phyloP scores from a whole-genome alignment of 2,113 vertebrate genomes.

The Meriones unguiculatus region DNA sequence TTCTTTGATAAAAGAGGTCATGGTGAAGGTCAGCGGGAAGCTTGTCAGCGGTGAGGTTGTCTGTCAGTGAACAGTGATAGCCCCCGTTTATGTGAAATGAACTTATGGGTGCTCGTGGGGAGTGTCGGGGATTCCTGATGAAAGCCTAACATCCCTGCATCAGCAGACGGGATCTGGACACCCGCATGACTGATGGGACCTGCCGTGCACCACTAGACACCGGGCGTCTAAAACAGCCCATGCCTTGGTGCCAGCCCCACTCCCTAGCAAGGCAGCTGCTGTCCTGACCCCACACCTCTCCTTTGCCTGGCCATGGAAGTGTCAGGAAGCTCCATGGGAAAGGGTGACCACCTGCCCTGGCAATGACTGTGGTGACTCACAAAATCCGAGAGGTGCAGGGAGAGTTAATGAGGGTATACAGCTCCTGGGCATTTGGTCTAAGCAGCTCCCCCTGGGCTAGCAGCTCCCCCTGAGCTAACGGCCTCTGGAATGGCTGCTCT shows the following conservation, averaged over 20 bases:
- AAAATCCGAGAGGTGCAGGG: not conserved
- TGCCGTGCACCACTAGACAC: not conserved
- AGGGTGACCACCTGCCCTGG: too few relatives aligned
- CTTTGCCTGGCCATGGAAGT: not conserved
- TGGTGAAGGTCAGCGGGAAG: not conserved
- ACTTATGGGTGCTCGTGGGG: not conserved
- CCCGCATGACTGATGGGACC: fast-evolving
- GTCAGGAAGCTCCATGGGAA: not conserved
- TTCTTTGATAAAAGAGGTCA: constrained; percentile 4
- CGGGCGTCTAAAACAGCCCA: not conserved
- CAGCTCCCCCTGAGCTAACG: not conserved
- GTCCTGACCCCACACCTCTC: not conserved
- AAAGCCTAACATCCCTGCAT: fast-evolving
- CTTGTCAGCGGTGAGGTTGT: not conserved
- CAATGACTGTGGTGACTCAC: too few relatives aligned
- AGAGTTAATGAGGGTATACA: too few relatives aligned
- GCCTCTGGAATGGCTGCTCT: not conserved
- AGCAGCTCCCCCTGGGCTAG: not conserved
- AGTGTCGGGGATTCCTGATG: not conserved
- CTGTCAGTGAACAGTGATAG: not conserved
- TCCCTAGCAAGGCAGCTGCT: not conserved
- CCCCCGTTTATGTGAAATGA: not conserved
- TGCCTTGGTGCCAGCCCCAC: fast-evolving
- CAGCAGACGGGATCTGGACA: not conserved
- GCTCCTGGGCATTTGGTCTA: not conserved